Percentiles rank a stretch among this genome's conserved stretches.
These are phyloP conservation scores for Prunella fulvescens DNA, from an alignment of 2,113 vertebrate genomes.

Conservation along the genomic window DNA sequence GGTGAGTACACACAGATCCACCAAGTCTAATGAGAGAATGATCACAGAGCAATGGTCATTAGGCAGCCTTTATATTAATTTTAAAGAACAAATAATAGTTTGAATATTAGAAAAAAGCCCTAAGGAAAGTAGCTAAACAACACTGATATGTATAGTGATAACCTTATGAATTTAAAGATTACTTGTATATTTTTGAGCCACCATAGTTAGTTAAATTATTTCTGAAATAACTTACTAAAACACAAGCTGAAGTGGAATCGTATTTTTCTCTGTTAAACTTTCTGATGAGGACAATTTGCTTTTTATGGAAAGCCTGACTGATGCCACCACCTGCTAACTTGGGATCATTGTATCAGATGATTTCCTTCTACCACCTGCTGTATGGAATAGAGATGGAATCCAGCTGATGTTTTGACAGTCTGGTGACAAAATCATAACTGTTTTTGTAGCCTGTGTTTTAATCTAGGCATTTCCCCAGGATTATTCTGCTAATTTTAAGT, in stretches of 20 bases:
- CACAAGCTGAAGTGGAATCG: neutral
- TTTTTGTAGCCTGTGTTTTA: neutral
- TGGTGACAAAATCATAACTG: neutral
- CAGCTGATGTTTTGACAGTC: neutral
- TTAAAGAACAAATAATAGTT: neutral
- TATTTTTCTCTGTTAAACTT: neutral
- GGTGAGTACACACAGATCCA: neutral
- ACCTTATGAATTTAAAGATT: neutral
- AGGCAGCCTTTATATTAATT: neutral
- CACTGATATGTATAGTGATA: neutral
- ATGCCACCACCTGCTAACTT: constrained; percentile 21
- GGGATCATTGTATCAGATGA: neutral
- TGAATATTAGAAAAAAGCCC: neutral
- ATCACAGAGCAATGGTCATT: neutral
- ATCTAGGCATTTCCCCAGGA: neutral
- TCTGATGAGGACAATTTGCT: neutral
- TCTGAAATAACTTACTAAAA: neutral
- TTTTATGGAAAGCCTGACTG: constrained; percentile 20
- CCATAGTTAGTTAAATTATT: neutral
- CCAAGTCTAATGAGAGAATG: neutral
- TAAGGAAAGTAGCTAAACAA: neutral
- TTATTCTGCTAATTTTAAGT: neutral
- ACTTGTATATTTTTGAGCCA: neutral
- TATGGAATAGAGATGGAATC: neutral
- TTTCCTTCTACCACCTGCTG: constrained; percentile 38